These are phyloP conservation scores for Eubasilissa splendida DNA, from an alignment of 2,888 invertebrate genomes.

Conservation along the genomic window DNA sequence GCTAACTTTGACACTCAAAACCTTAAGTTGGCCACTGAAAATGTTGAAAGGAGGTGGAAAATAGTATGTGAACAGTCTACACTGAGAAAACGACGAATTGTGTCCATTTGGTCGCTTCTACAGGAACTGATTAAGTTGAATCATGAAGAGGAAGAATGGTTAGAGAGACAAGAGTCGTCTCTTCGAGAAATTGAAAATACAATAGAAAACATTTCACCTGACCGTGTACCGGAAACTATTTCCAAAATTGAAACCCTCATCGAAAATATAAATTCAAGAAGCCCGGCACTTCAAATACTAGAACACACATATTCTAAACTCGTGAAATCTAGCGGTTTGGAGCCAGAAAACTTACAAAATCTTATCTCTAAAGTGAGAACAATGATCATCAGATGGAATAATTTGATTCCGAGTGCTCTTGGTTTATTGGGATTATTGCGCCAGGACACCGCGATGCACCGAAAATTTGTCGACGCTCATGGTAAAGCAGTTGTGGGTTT, in stretches of 20 bases:
- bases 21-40: constrained; percentile 78
- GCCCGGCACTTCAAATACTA: constrained; percentile 74
- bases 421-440: constrained; percentile 74
- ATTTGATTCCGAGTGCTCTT: constrained; percentile 74
- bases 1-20: constrained; percentile 81
- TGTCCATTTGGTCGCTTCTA: constrained; percentile 75
- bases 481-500: constrained; percentile 80
- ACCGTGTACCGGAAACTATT: constrained; percentile 74
- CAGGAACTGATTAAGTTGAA: constrained; percentile 74
- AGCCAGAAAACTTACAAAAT: constrained; percentile 78
- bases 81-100: constrained; percentile 79
- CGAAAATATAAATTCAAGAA: constrained; percentile 72
- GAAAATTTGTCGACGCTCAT: constrained; percentile 81
- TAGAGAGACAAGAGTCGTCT: constrained; percentile 76
- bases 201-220: constrained; percentile 72
- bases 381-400: constrained; percentile 78
- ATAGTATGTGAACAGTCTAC: constrained; percentile 82
- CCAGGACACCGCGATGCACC: constrained; percentile 74
- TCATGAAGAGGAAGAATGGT: constrained; percentile 74
- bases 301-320: constrained; percentile 81
- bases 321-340: constrained; percentile 78
- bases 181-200: constrained; percentile 75
- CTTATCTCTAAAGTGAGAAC: constrained; percentile 75
- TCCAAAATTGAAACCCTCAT: constrained; percentile 72
- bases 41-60: constrained; percentile 86